Conservation (phyloP, 2,113 vertebrate species). For the Cyprinus carpio region DNA sequence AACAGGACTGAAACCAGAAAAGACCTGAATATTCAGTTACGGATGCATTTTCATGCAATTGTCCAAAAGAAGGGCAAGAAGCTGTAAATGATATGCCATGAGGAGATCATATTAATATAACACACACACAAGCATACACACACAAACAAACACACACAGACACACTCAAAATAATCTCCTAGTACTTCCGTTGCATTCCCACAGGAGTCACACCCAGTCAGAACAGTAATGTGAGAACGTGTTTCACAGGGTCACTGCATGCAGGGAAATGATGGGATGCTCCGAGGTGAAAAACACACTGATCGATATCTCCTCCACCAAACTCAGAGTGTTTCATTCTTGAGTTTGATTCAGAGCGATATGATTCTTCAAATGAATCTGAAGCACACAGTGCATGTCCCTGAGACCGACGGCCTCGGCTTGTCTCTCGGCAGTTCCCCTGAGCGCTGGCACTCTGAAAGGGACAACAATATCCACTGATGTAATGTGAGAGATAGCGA, state of each 20-base stretch:
- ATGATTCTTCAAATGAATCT: constrained; percentile 59
- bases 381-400: constrained; percentile 76
- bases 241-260: constrained; percentile 74
- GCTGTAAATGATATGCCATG: constrained; percentile 75
- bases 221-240: constrained; percentile 74
- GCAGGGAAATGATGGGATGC: constrained; percentile 68
- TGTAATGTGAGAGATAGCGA: constrained; percentile 95
- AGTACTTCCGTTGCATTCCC: constrained; percentile 75
- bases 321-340: neutral
- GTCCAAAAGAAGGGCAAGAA: constrained; percentile 70
- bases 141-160: constrained; percentile 20
- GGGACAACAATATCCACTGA: constrained; percentile 90
- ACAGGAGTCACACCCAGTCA: constrained; percentile 75
- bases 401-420: constrained; percentile 43
- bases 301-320: constrained; percentile 51
- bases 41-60: constrained; percentile 75
- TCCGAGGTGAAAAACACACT: constrained; percentile 44
- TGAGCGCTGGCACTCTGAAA: constrained; percentile 75
- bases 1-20: constrained; percentile 63
- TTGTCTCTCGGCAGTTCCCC: neutral
- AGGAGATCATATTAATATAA: constrained; percentile 76
- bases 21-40: constrained; percentile 74
- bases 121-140: constrained; percentile 39
- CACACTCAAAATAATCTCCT: constrained; percentile 66
- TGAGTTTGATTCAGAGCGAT: neutral